Base-by-base conservation (phyloP, 2,797 vertebrate genomes). In the Muscicapa striata region DNA sequence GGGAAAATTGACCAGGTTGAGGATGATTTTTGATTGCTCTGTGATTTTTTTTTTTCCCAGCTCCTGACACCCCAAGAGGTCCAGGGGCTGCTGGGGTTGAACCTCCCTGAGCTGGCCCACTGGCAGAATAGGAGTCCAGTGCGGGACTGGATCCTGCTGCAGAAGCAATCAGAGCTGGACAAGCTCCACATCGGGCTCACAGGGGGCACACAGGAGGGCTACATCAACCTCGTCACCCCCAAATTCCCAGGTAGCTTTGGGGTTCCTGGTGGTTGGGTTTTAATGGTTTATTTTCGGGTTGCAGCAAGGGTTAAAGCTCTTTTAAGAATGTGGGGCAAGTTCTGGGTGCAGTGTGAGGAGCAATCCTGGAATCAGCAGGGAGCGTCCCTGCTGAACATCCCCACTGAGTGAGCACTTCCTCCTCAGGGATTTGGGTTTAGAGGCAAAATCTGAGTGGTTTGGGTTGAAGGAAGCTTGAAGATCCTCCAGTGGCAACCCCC, bases 191-290 rank as follows among this genome's bases (percentile, higher is more conserved):
- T 97, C 20, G 97, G 97, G 2, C 93, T 98, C 30, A 64, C 2
- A 0, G 97, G 97, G 2, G 97, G 98, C 16, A 23, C 86, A 0
- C 97, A 97, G 32, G 96, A 96, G 11, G 97, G 98, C 22, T 98
- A 97, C 68, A 83, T 98, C 4, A 95, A 94, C 93, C 10, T 97
- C 0, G 1, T 96, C 57, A 62, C 63, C 2, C 84, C 87, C 22
- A 73, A 4, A 4, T 59, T 68, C 32, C 38, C 45, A 32, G 1
- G 96, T 96, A 68, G 0, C 13, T 7, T 7, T 3, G 11, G 55
- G 38, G 5, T 15, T 32, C 48, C 74, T n/a, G 27, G 2, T 12
- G 34, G 4, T 5, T 40, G 46, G 11, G 41, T 2, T 68, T 52
- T 17, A 30, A 4, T 6, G 29, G 19, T 5, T 52, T 34, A 0